Evolutionary conservation across 2,888 invertebrate species (phyloP), one percentile per base, ranked within the genome.

Genomic region (Neuroscelio doddi): DNA sequence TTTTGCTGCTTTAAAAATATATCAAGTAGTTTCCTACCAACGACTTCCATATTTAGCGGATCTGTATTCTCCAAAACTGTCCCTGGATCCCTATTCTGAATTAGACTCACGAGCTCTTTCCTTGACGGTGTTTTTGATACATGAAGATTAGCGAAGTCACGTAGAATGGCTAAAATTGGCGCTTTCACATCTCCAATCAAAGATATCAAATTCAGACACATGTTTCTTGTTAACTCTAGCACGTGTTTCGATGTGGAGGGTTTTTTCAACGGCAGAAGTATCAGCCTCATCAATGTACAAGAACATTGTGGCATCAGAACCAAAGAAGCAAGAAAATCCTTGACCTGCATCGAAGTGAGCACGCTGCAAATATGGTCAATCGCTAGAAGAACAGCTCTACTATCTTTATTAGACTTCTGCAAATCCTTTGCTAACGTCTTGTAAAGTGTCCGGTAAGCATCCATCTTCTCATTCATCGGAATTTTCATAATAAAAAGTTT

Each of bases 281-380:
- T 83, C 1, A 85, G 75, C 3, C 85, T 77, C 78, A 85, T 81
- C 2, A 86, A 63, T 0, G 84, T 84, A 57, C 85, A 85, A 3
- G 84, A 84, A 50, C 77, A 83, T 32, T 85, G 85, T 0, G 83
- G 78, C 77, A 82, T 80, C 10, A 78, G 77, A 1, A 85, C 80
- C 1, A 85, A 71, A 0, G 83, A 83, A 0, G 78, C 68, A 26
- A 84, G 53, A 38, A 85, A 85, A 45, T 82, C 80, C 53, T 83
- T 78, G 3, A 72, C 74, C 65, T 81, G 81, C 79, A 84, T 83
- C 1, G 84, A 84, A 24, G 80, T 81, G 5, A 84, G 45, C 1
- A 84, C 79, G 57, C 82, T 83, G 29, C 82, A 79, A 32, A 84
- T 83, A 21, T 84, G 84, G 47, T 84, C 81, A 55, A 84, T 79